Percentiles rank a stretch among this genome's conserved stretches.
Conservation (phyloP, 2,888 invertebrate species). For the Agriopis leucophaearia region DNA sequence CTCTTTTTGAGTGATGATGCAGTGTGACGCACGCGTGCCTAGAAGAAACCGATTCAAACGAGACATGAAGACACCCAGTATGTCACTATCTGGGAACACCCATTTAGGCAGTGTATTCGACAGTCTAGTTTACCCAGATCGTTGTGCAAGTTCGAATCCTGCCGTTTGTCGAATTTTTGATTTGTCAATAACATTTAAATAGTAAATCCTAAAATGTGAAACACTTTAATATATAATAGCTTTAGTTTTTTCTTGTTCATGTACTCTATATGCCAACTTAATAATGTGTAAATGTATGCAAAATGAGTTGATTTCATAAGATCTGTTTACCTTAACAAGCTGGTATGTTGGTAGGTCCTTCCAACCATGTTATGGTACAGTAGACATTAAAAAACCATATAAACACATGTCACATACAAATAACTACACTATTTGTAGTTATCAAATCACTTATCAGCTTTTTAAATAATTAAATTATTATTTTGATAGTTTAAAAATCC, state of each 20-base stretch:
- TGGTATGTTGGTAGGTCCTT: slow-evolving; percentile 89
- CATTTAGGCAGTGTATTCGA: no score
- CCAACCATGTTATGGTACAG: slow-evolving; percentile 84
- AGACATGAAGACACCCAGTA: no score
- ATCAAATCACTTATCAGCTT: slow-evolving; percentile 12
- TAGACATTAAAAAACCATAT: slow-evolving; percentile 84
- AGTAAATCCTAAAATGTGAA: slow-evolving; percentile 2
- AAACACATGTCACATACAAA: slow-evolving; percentile 85
- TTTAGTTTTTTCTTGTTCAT: no score
- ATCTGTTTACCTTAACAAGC: slow-evolving; percentile 88
- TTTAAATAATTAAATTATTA: not conserved
- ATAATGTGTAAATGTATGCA: slow-evolving; percentile 80
- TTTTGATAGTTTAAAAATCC: slow-evolving; percentile 4
- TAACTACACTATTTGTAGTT: slow-evolving; percentile 66
- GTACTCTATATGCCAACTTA: not conserved
- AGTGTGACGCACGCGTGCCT: no score
- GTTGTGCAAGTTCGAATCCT: no score
- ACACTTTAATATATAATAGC: no score
- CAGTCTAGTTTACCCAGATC: no score
- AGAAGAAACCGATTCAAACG: no score
- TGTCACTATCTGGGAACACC: no score
- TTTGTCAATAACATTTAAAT: no score
- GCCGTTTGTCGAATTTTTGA: no score
- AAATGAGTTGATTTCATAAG: slow-evolving; percentile 71
- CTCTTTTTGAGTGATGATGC: no score